A percentile compares a stretch with the other conserved stretches of the same genome.
These are phyloP conservation scores for Pseudotriccus pelzelni DNA, from an alignment of 2,797 vertebrate species.

Conservation along the genomic window DNA sequence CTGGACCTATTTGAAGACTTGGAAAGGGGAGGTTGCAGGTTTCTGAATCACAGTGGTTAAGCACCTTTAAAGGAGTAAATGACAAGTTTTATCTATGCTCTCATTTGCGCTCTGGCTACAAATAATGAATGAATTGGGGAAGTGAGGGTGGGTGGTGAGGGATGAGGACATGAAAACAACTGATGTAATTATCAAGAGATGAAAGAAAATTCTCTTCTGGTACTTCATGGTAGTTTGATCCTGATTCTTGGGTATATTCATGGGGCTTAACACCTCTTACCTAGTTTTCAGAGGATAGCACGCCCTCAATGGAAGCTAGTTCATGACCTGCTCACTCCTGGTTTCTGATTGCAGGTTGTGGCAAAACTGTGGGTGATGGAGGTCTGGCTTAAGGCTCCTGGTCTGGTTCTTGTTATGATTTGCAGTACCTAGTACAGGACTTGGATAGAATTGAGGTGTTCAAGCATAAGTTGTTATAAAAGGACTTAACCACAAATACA, in stretches of 20 bases:
- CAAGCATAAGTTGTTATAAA: not conserved
- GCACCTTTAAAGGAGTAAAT: not conserved
- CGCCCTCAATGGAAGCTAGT: not conserved
- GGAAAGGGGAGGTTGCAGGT: not conserved
- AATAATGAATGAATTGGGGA: not conserved
- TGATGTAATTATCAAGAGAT: not conserved
- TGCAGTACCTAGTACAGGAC: not conserved
- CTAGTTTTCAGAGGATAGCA: not conserved
- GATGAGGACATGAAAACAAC: not conserved
- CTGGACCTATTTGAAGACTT: not conserved
- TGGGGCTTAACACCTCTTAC: not conserved
- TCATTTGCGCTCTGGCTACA: not conserved
- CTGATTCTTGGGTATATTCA: not conserved
- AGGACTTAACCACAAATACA: not conserved
- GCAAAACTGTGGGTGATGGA: not conserved
- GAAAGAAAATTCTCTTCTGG: not conserved
- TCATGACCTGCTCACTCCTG: not conserved
- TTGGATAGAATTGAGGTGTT: not conserved
- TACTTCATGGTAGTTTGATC: not conserved
- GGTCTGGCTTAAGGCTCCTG: not conserved
- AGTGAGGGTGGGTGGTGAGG: fast-evolving
- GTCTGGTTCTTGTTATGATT: not conserved
- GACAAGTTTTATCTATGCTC: not conserved
- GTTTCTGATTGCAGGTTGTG: not conserved
- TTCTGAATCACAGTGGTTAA: not conserved